Evolutionary conservation across 2,888 invertebrate genomes (phyloP), one percentile per base, ranked within the genome.

Genomic region (Cryptosula pallasiana): DNA sequence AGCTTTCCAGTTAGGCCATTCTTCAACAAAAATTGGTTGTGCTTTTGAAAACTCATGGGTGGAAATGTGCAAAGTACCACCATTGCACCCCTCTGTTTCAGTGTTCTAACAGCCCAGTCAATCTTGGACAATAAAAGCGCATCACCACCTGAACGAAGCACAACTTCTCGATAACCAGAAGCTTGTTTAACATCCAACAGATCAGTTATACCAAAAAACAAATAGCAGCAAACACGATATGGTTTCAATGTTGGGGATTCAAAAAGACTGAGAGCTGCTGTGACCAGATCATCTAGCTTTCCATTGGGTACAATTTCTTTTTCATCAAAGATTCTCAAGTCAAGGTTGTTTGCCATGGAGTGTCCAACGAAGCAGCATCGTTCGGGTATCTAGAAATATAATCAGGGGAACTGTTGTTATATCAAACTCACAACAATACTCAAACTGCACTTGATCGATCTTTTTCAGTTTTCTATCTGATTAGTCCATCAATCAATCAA

Each of bases 221-320:
- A 9, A 63, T 63, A 63, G 63, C 63, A 63, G n/a, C 63, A 63
- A 63, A 63, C 34, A 32, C 63, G 63, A 34, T 63, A 32, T 27
- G 25, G 13, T 63, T 63, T 20, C 63, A 63, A 16, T n/a, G 63
- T 32, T 3, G 63, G 32, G 13, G 29, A 5, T 29, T 63, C 32
- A 20, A 63, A 13, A 1, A 63, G 63, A 5, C 32, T 63, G 1
- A 63, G 3, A 13, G 63, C 63, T 29, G 63, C 63, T 13, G 63
- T 27, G 13, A 63, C 27, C 29, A 63, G 32, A 27, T 63, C 63
- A 9, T 63, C 63, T 29, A 63, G 9, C 63, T 63, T 63, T 63
- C 63, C 63, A 63, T 63, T 63, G 9, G 63, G 63, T 13, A 63
- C 63, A 27, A 63, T 63, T 32, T 63, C 63, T n/a, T 63, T 63